Evolutionary conservation across 2,888 invertebrate species (phyloP), one percentile per base, ranked within the genome.

Genomic region (Diarsia brunnea): DNA sequence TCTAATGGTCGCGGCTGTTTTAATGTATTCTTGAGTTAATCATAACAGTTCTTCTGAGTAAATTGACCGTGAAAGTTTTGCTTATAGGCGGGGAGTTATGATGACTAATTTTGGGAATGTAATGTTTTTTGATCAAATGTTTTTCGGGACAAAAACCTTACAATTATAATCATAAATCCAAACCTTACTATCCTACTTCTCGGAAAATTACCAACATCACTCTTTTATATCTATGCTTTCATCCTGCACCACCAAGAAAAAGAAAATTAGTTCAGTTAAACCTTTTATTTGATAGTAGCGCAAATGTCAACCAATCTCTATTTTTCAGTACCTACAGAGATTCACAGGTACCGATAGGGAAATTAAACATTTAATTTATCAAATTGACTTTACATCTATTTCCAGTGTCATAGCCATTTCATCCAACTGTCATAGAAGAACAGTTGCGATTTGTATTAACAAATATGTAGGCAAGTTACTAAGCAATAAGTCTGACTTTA

Each of bases 21-120:
- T 80, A 86, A 83, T 81, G 53, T 75, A 69, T 80, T 83, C 74
- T 79, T 69, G 73, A 80, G 82, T 85, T 85, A 86, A 90, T 89
- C 86, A 85, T 88, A 90, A 89, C 89, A 87, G 87, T 90, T 87
- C 81, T 84, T 83, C 49, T 69, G 69, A 83, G 86, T 88, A 85
- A 90, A 91, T 90, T 89, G 89, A 88, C 85, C 90, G 88, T 89
- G 89, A 90, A 90, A 87, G 85, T 82, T 78, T 84, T 65, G 55
- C 27, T 47, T 31, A 51, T 60, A 67, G 60, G n/a, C 16, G 12
- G 16, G 16, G 79, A 77, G 79, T 27, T 24, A n/a, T 63, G 16
- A 21, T n/a, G 8, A 45, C 19, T 3, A 10, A 21, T 49, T 60
- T 61, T 49, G 19, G n/a, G 4, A 27, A 45, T 5, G 8, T n/a